Evolutionary conservation across 2,888 invertebrate genomes (phyloP), one percentile per base, ranked within the genome.

Genomic region (Frankliniella intonsa): DNA sequence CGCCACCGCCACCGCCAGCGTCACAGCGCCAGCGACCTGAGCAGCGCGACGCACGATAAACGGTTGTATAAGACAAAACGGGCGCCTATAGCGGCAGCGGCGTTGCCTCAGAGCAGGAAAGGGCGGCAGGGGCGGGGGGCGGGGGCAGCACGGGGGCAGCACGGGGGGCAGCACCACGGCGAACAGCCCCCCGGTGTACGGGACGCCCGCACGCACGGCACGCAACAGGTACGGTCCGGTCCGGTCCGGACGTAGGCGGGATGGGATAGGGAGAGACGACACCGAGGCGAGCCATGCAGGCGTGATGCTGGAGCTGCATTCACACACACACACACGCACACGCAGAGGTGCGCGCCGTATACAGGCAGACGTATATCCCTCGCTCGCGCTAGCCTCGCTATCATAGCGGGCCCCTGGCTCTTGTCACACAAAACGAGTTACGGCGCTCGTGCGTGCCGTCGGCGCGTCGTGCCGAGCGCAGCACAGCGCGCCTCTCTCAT

Each of bases 371-470:
- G 55, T 17, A 55, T 17, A 55, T 55, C 11, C 55, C 55, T 19
- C 55, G 55, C 55, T 38, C 55, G 5, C 55, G 55, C 55, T 38
- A 14, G 55, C 19, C 14, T 55, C 14, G 55, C 55, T 55, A 55
- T 55, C 17, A 55, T 55, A 55, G 14, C 17, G 55, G 17, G 19
- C 62, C 62, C 14, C 25, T 8, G 22, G 8, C n/a, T 22, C 22
- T 25, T 25, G 69, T 25, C 69, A 76, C 69, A 76, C 69, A 76
- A 76, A 76, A 76, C 69, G 69, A 76, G 69, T 76, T 76, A 76
- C 69, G 22, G 69, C 69, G 10, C 9, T 25, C 69, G 25, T 76
- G 69, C 55, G 19, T 19, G 55, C 55, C 55, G 55, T 2, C 38
- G 12, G 22, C 69, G 25, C 69, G 25, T 9, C 38, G 38, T 38